phyloP scores from a whole-genome alignment of 2,888 invertebrate species.

The Callinectes sapidus region DNA sequence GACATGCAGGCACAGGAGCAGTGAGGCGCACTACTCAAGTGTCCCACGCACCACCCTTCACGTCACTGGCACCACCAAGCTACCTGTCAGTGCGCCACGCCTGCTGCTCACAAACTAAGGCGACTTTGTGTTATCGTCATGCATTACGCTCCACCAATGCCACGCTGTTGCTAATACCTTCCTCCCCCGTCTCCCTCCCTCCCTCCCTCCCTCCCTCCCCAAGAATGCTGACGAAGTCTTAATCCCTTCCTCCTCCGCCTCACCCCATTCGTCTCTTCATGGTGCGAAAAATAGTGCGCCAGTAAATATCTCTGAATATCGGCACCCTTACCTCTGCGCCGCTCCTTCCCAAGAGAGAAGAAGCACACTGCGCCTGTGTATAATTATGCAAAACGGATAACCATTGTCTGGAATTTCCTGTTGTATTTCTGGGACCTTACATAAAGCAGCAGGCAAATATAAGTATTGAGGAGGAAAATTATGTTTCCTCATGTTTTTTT shows the following conservation, averaged over 20 bases:
- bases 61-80: not conserved
- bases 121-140: not conserved
- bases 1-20: not conserved
- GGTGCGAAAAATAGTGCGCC: not conserved
- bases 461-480: not conserved
- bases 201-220: not conserved
- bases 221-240: not conserved
- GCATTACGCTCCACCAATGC: not conserved
- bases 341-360: not conserved
- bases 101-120: not conserved
- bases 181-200: not conserved
- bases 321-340: not conserved
- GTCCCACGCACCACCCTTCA: not conserved
- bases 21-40: not conserved
- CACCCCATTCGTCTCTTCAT: not conserved
- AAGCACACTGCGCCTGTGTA: not conserved
- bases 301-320: not conserved
- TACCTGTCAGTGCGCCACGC: not conserved
- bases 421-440: not conserved
- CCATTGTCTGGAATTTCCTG: not conserved
- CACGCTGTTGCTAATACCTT: not conserved
- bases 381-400: not conserved
- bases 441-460: not conserved
- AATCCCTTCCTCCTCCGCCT: not conserved
- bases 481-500: not conserved